These are phyloP conservation scores for Montipora efflorescens DNA, from an alignment of 64 coral and sea anemone species.

Conservation along the genomic window DNA sequence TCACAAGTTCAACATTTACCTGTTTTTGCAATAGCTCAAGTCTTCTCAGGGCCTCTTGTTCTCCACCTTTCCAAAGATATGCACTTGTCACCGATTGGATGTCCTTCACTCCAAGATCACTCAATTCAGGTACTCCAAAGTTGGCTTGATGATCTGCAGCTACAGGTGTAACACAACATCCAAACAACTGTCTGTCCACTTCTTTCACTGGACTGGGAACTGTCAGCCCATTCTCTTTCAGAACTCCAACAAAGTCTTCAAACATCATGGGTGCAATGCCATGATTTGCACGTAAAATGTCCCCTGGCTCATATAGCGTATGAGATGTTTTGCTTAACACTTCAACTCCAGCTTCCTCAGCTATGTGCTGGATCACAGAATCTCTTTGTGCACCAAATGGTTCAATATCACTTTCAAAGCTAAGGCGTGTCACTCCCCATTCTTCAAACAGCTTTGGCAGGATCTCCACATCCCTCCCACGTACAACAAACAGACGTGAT, in stretches of 20 bases:
- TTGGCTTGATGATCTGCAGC: background rate
- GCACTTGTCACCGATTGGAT: conserved; percentile 2
- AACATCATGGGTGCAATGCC: conserved; percentile 27
- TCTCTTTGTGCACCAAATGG: conserved; percentile 69
- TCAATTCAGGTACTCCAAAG: conserved; percentile 47
- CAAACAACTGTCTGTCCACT: conserved; percentile 27
- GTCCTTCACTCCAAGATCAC: conserved; percentile 69
- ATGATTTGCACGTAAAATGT: conserved; percentile 33
- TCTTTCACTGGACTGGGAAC: conserved; percentile 22
- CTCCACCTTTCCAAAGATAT: conserved; percentile 59
- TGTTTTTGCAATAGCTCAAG: conserved; percentile 20
- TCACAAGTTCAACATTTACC: background rate
- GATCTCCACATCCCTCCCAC: too few species aligned
- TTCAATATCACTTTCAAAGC: conserved; percentile 49
- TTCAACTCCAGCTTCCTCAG: conserved; percentile 63
- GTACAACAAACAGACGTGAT: conserved; percentile 70
- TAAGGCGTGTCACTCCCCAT: background rate
- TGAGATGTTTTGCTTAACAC: conserved; percentile 71
- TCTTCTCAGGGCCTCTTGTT: conserved; percentile 45
- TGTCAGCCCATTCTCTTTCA: background rate
- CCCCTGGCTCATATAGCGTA: conserved; percentile 65
- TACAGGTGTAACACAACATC: conserved; percentile 24
- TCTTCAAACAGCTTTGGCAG: too few species aligned
- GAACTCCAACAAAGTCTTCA: conserved; percentile 38
- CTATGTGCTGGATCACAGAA: conserved; percentile 45